Conservation (phyloP, 2,797 vertebrate genomes). For the Sebastolobus altivelis region DNA sequence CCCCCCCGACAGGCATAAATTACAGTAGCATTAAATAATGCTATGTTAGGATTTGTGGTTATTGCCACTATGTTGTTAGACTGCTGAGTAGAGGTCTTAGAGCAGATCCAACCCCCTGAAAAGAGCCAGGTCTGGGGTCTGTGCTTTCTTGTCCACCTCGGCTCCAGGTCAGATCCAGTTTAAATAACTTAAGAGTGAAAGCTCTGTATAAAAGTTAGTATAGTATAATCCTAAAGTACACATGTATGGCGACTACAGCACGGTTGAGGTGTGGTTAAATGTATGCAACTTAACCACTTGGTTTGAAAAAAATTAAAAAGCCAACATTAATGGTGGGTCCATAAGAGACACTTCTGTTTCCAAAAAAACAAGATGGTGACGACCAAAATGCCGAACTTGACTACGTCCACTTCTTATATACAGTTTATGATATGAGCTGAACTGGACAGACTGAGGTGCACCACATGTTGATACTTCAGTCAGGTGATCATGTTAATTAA, state of each 20-base stretch:
- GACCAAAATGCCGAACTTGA: not conserved
- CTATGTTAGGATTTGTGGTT: not conserved
- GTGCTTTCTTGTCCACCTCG: not conserved
- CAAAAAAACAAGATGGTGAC: too few species aligned
- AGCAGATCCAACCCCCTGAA: not conserved
- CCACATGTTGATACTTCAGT: not conserved
- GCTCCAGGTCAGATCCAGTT: not conserved
- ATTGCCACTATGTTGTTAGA: not conserved
- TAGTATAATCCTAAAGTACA: not conserved
- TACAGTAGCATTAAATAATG: not conserved
- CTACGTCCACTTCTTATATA: too few species aligned
- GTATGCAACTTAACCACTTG: not conserved
- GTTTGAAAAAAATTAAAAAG: too few species aligned
- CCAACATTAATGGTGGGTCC: too few species aligned
- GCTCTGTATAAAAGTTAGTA: not conserved
- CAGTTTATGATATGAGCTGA: too few species aligned
- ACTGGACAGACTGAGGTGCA: not conserved
- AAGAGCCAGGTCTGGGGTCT: not conserved
- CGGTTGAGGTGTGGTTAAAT: not conserved
- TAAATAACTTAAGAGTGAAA: not conserved
- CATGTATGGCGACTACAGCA: not conserved
- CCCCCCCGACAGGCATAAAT: not conserved
- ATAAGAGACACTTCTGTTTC: not conserved
- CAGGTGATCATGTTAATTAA: not conserved
- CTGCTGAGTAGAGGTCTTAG: not conserved